phyloP scores from a whole-genome alignment of 2,113 vertebrate species.

The Psophia crepitans region DNA sequence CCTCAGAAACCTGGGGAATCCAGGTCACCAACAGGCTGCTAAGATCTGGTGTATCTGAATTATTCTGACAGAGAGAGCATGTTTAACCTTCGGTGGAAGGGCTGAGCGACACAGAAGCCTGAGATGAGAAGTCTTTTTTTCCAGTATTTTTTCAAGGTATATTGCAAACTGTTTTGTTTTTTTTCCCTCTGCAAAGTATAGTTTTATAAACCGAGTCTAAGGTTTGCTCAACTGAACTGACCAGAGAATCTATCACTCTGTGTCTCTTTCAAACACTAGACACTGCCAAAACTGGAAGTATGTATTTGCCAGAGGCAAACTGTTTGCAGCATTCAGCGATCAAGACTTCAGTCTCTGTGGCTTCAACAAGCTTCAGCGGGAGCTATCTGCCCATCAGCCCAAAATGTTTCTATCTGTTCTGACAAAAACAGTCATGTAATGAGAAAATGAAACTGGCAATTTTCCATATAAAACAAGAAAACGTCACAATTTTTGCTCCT shows the following conservation, averaged over 20 bases:
- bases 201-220: background rate
- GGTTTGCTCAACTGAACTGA: background rate
- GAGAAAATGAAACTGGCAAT: constrained; percentile 29
- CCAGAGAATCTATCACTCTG: constrained; percentile 4
- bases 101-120: background rate
- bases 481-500: background rate
- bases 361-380: constrained; percentile 55
- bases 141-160: background rate
- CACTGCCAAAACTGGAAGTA: constrained; percentile 41
- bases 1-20: background rate
- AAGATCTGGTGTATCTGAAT: background rate
- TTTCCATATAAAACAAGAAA: constrained; percentile 41
- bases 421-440: constrained; percentile 53
- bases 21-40: background rate
- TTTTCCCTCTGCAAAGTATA: background rate
- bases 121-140: background rate
- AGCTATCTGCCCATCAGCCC: constrained; percentile 56
- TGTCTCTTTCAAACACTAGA: constrained; percentile 28
- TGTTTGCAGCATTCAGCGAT: constrained; percentile 36
- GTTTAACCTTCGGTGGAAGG: background rate
- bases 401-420: constrained; percentile 53
- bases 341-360: constrained; percentile 47
- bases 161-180: background rate
- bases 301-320: constrained; percentile 45
- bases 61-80: background rate